Base-by-base conservation (phyloP, 2,888 invertebrate genomes). In the Ellobium chinense region DNA sequence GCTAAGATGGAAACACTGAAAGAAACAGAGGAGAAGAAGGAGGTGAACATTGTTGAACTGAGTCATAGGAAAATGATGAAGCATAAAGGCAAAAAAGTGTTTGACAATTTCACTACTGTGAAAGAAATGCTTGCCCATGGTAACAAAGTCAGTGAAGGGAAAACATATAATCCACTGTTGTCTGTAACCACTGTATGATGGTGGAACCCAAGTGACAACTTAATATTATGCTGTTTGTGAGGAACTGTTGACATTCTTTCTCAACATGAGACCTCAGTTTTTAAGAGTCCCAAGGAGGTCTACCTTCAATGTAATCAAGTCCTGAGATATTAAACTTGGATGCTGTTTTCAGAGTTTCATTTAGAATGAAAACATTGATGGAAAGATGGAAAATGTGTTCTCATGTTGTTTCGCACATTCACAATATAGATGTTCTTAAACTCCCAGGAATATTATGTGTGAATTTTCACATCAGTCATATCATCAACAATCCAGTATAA, bases 111-210 rank as follows among this genome's bases (percentile, higher is more conserved):
- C 90, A 93, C 94, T 70, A 94, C 95, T 29, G 94, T 95, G 29
- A 94, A 95, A 88, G 95, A 95, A 89, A 94, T 95, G 92, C 89
- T 95, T 84, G 94, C 94, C 7, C 94, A 95, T 85, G 94, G 94
- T 12, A 94, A 93, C 84, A 89, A 91, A 69, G 88, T 88, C 37
- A 85, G 87, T 3, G 89, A 90, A 18, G 89, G 89, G n/a, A 91
- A 91, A 81, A 88, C 90, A 9, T 91, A 92, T 73, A 92, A 92
- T 75, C 93, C 93, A 4, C 86, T 94, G 63, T 88, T 94, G 36
- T 93, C 93, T 1, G 93, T 94, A 36, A 94, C 94, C 5, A 93
- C 94, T 14, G 94, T 94, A 82, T 94, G 88, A 92, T 85, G 72
- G 5, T 12, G 7, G 29, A 60, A 27, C 36, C 24, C 36, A 39